phyloP scores from a whole-genome alignment of 2,113 vertebrate species.

The Peromyscus polionotus region DNA sequence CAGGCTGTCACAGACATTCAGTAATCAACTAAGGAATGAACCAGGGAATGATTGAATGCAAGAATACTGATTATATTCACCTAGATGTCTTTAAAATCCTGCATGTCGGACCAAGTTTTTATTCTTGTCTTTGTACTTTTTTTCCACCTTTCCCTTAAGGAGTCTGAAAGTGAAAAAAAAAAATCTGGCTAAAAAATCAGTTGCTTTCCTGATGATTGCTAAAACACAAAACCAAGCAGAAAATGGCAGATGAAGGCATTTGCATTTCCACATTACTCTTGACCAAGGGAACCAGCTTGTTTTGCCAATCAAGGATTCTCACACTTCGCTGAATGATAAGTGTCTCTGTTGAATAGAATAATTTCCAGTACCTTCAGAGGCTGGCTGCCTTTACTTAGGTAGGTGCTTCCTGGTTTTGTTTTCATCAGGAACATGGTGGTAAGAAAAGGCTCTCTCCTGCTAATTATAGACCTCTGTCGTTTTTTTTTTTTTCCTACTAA shows the following conservation, averaged over 20 bases:
- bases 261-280: background rate
- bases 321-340: conserved; percentile 3
- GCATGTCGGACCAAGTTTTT: background rate
- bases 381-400: background rate
- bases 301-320: conserved; percentile 50
- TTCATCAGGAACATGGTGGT: conserved; percentile 19
- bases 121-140: background rate
- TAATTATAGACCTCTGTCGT: conserved; percentile 28
- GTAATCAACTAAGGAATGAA: background rate
- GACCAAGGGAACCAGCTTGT: conserved; percentile 34
- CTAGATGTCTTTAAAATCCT: background rate
- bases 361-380: background rate
- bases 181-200: background rate
- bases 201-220: background rate
- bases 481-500: background rate
- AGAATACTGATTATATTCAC: background rate
- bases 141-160: background rate
- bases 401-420: conserved; percentile 68
- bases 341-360: conserved; percentile 15
- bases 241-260: conserved; percentile 13
- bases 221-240: background rate
- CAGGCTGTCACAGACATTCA: background rate
- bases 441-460: conserved; percentile 50
- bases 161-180: background rate
- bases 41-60: background rate